Evolutionary conservation across 2,113 vertebrate species (phyloP), one percentile per base, ranked within the genome.

Genomic region (Anser cygnoides): DNA sequence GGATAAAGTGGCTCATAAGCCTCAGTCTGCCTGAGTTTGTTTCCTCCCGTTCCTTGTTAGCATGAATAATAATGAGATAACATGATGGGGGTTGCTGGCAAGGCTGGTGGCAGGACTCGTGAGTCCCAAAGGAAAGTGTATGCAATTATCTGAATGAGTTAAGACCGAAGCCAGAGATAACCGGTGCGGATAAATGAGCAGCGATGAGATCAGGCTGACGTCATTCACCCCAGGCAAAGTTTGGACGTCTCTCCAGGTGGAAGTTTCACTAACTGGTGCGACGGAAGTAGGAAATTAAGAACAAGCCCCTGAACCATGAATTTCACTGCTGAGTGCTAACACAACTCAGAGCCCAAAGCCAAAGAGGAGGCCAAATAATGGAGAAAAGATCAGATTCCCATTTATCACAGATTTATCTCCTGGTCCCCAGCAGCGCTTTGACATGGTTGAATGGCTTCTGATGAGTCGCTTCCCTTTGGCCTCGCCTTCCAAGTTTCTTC

Each of bases 251-350:
- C 63, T 81, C 87, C 1, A 11, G 68, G 52, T 29, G 25, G 93
- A 95, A 93, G 85, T 84, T 96, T 93, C 3, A 0, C 85, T 94
- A 95, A 93, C 85, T 82, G 93, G 73, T 4, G 1, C 72, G 81
- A 67, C 92, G 79, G 88, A 93, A 95, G 78, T 86, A 90, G 83
- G 92, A 97, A 97, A 95, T 94, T 95, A 93, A 94, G 96, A 96
- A 59, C 88, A 94, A 96, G 79, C 46, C 90, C 92, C 72, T 57
- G 1, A 93, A 85, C 85, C 90, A 78, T 92, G 90, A 90, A 94
- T 93, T 95, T 90, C 71, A 75, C 83, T 75, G 89, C 7, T 63
- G 76, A 93, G 33, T 57, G 68, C 68, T 95, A 95, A 81, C 63
- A 87, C 54, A 71, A 84, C 28, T 91, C 46, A 73, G 71, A 73